phyloP scores from a whole-genome alignment of 2,888 invertebrate genomes.

The Euspilapteryx auroguttella region DNA sequence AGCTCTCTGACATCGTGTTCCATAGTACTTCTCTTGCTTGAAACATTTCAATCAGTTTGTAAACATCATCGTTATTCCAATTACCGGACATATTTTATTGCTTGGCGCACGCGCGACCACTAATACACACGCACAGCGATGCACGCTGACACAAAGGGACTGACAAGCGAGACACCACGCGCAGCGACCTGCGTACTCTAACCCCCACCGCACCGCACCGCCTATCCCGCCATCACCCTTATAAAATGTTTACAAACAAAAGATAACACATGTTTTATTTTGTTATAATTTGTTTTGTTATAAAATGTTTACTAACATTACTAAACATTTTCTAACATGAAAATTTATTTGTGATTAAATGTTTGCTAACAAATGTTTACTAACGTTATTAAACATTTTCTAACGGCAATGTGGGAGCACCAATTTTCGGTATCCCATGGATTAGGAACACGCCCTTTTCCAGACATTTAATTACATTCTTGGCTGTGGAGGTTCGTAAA shows the following conservation, averaged over 20 bases:
- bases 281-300: neutral
- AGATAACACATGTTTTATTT: constrained; percentile 1
- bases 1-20: constrained; percentile 12
- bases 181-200: constrained; percentile 7
- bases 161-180: constrained; percentile 9
- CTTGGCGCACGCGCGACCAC: constrained; percentile 12
- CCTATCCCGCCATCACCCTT: constrained; percentile 1
- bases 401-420: too few species aligned
- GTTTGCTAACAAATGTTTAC: neutral
- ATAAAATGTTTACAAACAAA: constrained; percentile 1
- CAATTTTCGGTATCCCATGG: too few species aligned
- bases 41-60: constrained; percentile 12
- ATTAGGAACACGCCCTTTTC: too few species aligned
- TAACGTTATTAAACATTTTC: neutral
- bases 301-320: neutral
- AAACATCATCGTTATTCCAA: constrained; percentile 7
- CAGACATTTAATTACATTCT: too few species aligned
- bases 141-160: constrained; percentile 12
- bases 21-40: constrained; percentile 13
- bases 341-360: neutral
- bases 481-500: too few species aligned
- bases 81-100: constrained; percentile 12
- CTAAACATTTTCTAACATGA: neutral
- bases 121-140: constrained; percentile 11
- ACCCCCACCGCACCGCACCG: neutral